phyloP scores from a whole-genome alignment of 1,140 invertebrate genomes.

The Ostrea edulis region DNA sequence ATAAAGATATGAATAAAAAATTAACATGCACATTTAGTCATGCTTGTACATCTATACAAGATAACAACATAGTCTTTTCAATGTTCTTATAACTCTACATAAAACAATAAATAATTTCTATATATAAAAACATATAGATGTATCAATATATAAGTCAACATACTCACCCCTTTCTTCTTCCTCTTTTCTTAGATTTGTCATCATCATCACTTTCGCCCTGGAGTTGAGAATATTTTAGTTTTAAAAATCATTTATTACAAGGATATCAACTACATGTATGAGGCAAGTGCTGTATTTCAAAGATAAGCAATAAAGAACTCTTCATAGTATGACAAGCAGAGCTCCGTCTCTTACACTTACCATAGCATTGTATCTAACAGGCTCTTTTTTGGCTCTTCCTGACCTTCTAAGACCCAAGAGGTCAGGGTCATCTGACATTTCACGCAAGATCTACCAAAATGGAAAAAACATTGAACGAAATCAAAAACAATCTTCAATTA shows the following conservation, averaged over 20 bases:
- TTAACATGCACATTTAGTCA: no score
- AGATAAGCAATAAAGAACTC: neutral
- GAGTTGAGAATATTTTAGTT: neutral
- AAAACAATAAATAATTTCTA: no score
- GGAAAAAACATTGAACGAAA: neutral
- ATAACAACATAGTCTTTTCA: no score
- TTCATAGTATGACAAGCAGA: neutral
- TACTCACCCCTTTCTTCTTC: slow-evolving; percentile 46
- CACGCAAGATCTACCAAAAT: slow-evolving; percentile 65
- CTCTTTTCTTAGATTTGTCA: slow-evolving; percentile 46
- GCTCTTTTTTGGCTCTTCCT: slow-evolving; percentile 70
- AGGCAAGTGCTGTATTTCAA: no score
- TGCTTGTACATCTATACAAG: no score
- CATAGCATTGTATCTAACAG: slow-evolving; percentile 67
- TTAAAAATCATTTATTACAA: neutral
- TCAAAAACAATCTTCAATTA: neutral
- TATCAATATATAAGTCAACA: neutral
- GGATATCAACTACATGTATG: neutral
- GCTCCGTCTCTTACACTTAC: neutral
- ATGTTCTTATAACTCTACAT: no score
- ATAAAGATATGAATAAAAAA: no score
- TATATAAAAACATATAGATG: no score
- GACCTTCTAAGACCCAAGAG: slow-evolving; percentile 75
- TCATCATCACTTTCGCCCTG: slow-evolving; percentile 56
- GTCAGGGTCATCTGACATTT: slow-evolving; percentile 68